phyloP scores from a whole-genome alignment of 2,888 invertebrate species.

The Pheosia gnoma region DNA sequence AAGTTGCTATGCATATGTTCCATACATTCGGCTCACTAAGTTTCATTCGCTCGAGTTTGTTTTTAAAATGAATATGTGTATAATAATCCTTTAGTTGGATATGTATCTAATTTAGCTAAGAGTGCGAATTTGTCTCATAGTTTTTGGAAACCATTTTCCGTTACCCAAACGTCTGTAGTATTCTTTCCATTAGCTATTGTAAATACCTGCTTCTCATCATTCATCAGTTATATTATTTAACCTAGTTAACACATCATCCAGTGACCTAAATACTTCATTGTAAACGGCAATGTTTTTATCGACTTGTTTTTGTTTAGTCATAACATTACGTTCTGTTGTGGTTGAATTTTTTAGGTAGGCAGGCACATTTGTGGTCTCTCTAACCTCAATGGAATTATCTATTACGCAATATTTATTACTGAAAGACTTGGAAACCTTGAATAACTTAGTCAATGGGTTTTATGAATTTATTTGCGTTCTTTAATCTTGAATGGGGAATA shows the following conservation, averaged over 20 bases:
- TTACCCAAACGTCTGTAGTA: too few relatives aligned
- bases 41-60: too few relatives aligned
- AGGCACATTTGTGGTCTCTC: not conserved
- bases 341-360: not conserved
- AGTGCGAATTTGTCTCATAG: too few relatives aligned
- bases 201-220: not conserved
- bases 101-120: too few relatives aligned
- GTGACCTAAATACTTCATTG: slow-evolving; percentile 2
- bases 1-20: too few relatives aligned
- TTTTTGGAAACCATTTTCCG: too few relatives aligned
- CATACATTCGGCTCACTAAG: too few relatives aligned
- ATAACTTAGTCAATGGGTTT: too few relatives aligned
- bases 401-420: not conserved
- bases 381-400: not conserved
- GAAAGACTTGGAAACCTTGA: too few relatives aligned
- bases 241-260: not conserved
- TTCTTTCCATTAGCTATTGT: too few relatives aligned
- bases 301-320: not conserved
- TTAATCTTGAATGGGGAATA: not conserved
- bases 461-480: not conserved
- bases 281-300: not conserved
- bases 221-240: not conserved
- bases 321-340: not conserved
- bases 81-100: too few relatives aligned
- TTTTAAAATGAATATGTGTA: too few relatives aligned